A percentile compares a stretch with the other conserved stretches of the same genome.
phyloP scores from a whole-genome alignment of 2,888 invertebrate genomes.

The Ennomos erosarius region DNA sequence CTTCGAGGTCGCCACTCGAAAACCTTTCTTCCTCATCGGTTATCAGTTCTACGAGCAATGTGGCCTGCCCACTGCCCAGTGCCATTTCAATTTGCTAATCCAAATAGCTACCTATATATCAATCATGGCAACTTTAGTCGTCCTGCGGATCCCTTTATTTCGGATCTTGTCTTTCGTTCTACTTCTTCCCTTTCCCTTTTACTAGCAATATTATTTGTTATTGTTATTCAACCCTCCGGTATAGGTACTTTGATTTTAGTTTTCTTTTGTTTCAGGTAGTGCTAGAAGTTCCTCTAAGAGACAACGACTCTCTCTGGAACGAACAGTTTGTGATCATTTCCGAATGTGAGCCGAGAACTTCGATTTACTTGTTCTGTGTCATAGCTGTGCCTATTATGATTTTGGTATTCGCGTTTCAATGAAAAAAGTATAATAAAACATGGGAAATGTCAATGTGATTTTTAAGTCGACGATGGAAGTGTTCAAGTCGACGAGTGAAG shows the following conservation, averaged over 20 bases:
- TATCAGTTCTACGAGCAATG: too few relatives aligned
- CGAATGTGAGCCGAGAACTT: conserved; percentile 90
- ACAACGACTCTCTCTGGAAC: conserved; percentile 89
- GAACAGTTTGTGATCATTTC: conserved; percentile 90
- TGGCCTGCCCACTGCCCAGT: too few relatives aligned
- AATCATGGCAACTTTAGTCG: too few relatives aligned
- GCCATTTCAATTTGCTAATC: too few relatives aligned
- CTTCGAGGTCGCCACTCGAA: too few relatives aligned
- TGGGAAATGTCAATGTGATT: conserved; percentile 4
- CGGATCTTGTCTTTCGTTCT: too few relatives aligned
- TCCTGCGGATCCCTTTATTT: too few relatives aligned
- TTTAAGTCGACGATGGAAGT: conserved; percentile 1
- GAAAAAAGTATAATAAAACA: conserved; percentile 42
- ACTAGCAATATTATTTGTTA: too few relatives aligned
- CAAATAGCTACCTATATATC: too few relatives aligned
- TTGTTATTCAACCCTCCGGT: neutral
- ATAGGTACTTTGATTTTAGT: too few relatives aligned
- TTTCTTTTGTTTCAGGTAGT: conserved; percentile 75
- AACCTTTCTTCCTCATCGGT: too few relatives aligned
- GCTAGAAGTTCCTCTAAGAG: conserved; percentile 87
- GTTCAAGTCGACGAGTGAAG: conserved; percentile 5
- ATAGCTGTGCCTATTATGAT: conserved; percentile 90
- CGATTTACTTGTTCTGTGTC: conserved; percentile 88
- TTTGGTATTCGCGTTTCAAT: conserved; percentile 90
- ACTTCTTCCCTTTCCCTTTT: too few relatives aligned